phyloP scores from a whole-genome alignment of 2,797 vertebrate genomes.

The Chlorospingus flavigularis region DNA sequence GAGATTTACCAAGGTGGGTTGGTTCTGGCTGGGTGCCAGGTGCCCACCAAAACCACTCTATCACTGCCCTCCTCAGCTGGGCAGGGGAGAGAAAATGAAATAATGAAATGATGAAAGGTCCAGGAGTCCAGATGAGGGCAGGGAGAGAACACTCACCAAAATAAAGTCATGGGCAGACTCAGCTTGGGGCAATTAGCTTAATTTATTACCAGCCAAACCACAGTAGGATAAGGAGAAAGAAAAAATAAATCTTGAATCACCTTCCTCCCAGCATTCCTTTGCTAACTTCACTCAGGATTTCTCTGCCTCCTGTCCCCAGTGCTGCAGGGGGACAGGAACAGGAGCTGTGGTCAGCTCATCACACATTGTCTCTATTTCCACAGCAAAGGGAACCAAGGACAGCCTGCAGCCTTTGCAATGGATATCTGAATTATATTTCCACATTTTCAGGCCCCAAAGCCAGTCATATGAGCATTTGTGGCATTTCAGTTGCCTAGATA shows the following conservation, averaged over 20 bases:
- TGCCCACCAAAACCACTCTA: neutral
- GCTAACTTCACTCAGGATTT: accelerated
- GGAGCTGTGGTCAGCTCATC: neutral
- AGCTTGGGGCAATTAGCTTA: neutral
- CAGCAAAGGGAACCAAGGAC: neutral
- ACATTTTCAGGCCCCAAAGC: neutral
- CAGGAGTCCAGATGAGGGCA: accelerated
- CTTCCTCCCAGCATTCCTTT: neutral
- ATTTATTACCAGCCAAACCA: neutral
- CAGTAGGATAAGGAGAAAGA: neutral
- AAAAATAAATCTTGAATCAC: neutral
- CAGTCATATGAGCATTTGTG: neutral
- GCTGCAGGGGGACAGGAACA: neutral
- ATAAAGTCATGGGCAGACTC: neutral
- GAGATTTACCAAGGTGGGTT: neutral
- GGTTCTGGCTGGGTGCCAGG: neutral
- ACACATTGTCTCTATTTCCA: neutral
- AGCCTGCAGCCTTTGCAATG: neutral
- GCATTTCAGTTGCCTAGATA: neutral
- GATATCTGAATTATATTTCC: neutral
- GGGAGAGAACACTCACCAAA: neutral
- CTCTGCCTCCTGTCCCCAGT: neutral
- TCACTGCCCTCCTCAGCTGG: neutral
- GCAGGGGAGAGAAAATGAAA: neutral
- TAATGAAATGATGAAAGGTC: neutral